Percentiles rank a stretch among this genome's conserved stretches.
These are phyloP conservation scores for Atta cephalotes DNA, from an alignment of 1,140 invertebrate species.

Conservation along the genomic window DNA sequence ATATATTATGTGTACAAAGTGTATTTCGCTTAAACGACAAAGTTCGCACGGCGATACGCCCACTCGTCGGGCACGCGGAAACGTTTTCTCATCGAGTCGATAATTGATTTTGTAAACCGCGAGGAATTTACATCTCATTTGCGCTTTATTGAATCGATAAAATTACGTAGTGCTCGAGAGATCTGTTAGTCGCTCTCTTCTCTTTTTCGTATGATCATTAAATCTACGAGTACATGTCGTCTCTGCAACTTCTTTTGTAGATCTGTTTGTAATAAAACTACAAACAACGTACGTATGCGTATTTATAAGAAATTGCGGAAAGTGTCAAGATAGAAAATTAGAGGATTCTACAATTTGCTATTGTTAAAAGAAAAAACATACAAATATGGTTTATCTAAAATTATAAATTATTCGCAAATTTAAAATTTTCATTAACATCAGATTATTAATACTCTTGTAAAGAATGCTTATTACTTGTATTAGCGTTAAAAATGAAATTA, in stretches of 20 bases:
- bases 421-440: no score
- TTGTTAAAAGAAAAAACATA: background rate
- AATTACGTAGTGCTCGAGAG: background rate
- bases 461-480: no score
- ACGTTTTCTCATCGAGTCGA: conserved; percentile 24
- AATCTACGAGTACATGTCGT: background rate
- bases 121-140: conserved; percentile 34
- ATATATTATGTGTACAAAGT: conserved; percentile 47
- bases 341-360: background rate
- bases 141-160: background rate
- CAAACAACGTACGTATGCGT: background rate
- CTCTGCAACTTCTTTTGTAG: background rate
- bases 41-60: conserved; percentile 29
- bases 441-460: no score
- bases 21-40: conserved; percentile 23
- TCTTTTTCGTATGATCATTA: background rate
- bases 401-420: background rate
- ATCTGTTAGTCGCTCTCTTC: background rate
- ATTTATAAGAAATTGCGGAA: background rate
- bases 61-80: conserved; percentile 42
- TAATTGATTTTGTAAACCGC: conserved; percentile 34
- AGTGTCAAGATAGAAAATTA: background rate
- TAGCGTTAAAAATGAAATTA: no score
- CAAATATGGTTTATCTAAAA: background rate
- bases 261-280: background rate